phyloP scores from a whole-genome alignment of 2,113 vertebrate genomes.

The Phaethornis superciliosus region DNA sequence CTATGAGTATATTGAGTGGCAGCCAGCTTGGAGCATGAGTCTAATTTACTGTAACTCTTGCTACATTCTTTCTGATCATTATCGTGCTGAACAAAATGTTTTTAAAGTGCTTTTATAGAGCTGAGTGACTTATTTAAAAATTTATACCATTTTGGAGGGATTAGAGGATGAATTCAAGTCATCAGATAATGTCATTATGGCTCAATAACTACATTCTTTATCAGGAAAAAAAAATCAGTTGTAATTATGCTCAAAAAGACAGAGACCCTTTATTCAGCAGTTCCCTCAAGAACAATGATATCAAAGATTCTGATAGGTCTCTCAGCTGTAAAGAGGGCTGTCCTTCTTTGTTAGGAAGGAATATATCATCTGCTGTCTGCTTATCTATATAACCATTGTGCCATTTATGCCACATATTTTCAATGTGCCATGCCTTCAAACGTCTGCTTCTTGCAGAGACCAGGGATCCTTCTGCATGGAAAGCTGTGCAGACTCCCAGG shows the following conservation, averaged over 20 bases:
- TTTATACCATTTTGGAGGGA: conserved; percentile 63
- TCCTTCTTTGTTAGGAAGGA: conserved; percentile 59
- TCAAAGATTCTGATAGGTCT: conserved; percentile 64
- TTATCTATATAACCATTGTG: conserved; percentile 37
- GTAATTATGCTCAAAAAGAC: conserved; percentile 67
- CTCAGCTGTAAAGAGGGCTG: conserved; percentile 45
- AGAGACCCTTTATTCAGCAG: conserved; percentile 59
- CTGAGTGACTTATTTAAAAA: conserved; percentile 66
- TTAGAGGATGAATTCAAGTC: conserved; percentile 61
- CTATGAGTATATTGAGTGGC: conserved; percentile 51
- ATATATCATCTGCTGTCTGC: conserved; percentile 48
- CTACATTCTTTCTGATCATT: conserved; percentile 60
- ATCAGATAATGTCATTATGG: conserved; percentile 56
- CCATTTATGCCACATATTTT: conserved; percentile 31
- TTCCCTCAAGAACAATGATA: conserved; percentile 64
- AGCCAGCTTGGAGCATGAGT: conserved; percentile 61
- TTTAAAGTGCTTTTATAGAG: conserved; percentile 55
- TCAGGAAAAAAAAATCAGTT: conserved; percentile 43
- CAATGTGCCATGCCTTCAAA: background rate
- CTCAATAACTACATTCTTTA: conserved; percentile 57
- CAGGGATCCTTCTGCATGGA: background rate
- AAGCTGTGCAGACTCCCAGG: background rate
- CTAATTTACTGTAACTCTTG: conserved; percentile 69
- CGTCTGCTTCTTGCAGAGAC: background rate
- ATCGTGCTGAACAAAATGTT: conserved; percentile 56